Conservation (phyloP, 2,888 invertebrate species). For the Pharmacophagus antenor region DNA sequence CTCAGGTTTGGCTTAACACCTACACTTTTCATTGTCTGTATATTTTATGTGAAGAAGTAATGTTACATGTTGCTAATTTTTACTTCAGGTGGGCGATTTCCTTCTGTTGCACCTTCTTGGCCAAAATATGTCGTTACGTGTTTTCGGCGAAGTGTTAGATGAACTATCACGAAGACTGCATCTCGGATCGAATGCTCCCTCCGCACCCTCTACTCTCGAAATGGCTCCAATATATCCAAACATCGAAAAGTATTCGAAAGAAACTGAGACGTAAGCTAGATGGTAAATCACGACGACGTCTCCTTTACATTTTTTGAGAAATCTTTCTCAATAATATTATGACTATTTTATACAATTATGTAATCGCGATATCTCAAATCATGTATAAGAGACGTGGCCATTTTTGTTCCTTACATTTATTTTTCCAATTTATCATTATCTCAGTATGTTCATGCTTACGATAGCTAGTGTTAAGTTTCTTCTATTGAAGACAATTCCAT, state of each 20-base stretch:
- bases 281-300: conserved; percentile 29
- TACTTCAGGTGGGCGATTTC: conserved; percentile 90
- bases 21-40: conserved; percentile 1
- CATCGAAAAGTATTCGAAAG: conserved; percentile 88
- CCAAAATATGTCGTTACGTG: conserved; percentile 91
- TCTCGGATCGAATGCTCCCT: conserved; percentile 88
- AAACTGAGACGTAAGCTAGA: conserved; percentile 87
- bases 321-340: conserved; percentile 20
- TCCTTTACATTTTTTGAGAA: conserved; percentile 38
- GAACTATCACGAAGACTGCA: conserved; percentile 87
- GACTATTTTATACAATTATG: conserved; percentile 25
- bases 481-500: conserved; percentile 24
- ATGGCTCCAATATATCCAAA: conserved; percentile 92
- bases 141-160: conserved; percentile 89
- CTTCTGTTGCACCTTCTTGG: conserved; percentile 90
- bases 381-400: conserved; percentile 37
- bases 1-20: conserved; percentile 82
- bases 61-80: background rate
- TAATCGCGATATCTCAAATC: conserved; percentile 36
- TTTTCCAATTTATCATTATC: conserved; percentile 21
- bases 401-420: conserved; percentile 30
- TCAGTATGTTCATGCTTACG: conserved; percentile 21
- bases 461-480: conserved; percentile 20
- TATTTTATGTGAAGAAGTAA: background rate
- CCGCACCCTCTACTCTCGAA: conserved; percentile 92